These are phyloP conservation scores for Anguilla pacifica DNA, from an alignment of 2,797 vertebrate genomes.

Conservation along the genomic window DNA sequence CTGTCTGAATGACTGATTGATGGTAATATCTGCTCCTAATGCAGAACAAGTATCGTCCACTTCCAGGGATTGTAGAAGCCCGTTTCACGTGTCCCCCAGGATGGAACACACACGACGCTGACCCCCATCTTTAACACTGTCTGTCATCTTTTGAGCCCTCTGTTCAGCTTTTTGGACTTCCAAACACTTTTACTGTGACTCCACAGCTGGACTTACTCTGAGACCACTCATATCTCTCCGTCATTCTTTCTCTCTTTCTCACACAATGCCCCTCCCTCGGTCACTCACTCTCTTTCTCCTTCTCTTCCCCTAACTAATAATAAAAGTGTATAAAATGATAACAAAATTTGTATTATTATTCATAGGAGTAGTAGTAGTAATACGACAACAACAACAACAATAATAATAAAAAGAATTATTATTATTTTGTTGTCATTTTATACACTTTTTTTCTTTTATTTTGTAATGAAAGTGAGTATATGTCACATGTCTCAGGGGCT, in stretches of 20 bases:
- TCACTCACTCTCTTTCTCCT: too few species aligned
- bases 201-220: background rate
- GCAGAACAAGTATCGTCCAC: conserved; percentile 5
- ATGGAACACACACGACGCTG: background rate
- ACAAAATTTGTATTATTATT: too few species aligned
- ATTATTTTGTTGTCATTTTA: too few species aligned
- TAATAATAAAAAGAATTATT: too few species aligned
- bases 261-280: too few species aligned
- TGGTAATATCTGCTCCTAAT: conserved; percentile 12
- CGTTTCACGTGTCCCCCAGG: background rate
- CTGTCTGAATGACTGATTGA: background rate
- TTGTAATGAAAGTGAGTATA: background rate
- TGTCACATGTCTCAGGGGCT: background rate
- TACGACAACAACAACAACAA: too few species aligned
- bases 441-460: too few species aligned
- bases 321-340: too few species aligned
- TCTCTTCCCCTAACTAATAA: too few species aligned
- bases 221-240: background rate
- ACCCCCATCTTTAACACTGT: background rate
- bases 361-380: too few species aligned
- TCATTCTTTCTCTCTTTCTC: background rate
- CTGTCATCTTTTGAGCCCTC: background rate
- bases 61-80: background rate
- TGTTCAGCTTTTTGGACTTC: background rate
- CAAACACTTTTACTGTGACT: background rate